phyloP scores from a whole-genome alignment of 92 coral and sea anemone species.

The Actinernus sp. region DNA sequence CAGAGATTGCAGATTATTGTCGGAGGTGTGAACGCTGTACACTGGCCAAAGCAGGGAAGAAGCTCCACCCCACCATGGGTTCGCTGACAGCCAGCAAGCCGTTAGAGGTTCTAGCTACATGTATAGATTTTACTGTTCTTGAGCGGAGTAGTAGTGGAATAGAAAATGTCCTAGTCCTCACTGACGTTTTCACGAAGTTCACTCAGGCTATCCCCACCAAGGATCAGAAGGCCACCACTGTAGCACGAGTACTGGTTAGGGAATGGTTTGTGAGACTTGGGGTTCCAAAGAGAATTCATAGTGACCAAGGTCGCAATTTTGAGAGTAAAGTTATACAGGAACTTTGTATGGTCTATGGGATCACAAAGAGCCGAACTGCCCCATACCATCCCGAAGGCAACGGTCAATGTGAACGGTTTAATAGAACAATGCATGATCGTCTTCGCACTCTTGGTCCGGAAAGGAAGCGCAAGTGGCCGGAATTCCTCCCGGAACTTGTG shows the following conservation, averaged over 20 bases:
- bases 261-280: constrained; percentile 26
- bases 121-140: constrained; percentile 67
- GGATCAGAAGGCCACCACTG: constrained; percentile 8
- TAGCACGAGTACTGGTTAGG: not conserved
- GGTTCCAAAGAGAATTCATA: constrained; percentile 24
- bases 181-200: constrained; percentile 48
- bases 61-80: constrained; percentile 52
- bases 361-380: constrained; percentile 14
- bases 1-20: constrained; percentile 42
- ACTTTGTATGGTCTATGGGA: not conserved
- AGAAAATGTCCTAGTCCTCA: constrained; percentile 71
- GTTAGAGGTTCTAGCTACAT: constrained; percentile 53
- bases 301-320: not conserved
- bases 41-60: constrained; percentile 70
- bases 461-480: no score
- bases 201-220: constrained; percentile 53
- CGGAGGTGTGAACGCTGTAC: constrained; percentile 48
- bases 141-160: constrained; percentile 49
- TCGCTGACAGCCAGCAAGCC: constrained; percentile 63
- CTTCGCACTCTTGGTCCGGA: constrained; percentile 38
- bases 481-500: no score
- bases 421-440: constrained; percentile 67
- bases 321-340: not conserved
- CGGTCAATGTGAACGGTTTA: constrained; percentile 78
- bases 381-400: constrained; percentile 81